phyloP scores from a whole-genome alignment of 2,113 vertebrate genomes.

The Crotophaga sulcirostris region DNA sequence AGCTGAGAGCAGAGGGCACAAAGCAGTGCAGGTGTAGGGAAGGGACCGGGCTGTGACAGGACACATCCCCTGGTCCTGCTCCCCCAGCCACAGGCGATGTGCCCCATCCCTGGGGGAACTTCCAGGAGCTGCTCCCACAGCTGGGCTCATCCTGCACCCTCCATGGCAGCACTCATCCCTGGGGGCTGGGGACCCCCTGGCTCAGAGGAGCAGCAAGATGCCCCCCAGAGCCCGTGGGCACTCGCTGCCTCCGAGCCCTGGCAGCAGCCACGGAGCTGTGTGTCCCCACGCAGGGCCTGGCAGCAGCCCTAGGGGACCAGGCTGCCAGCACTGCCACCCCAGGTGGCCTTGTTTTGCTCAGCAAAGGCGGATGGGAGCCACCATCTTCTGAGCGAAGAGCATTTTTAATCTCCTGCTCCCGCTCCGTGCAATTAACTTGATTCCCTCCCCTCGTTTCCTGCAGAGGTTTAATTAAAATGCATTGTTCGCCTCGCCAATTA shows the following conservation, averaged over 20 bases:
- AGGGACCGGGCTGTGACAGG: neutral
- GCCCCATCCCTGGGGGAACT: neutral
- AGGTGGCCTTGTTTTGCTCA: conserved; percentile 49
- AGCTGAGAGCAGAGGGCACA: neutral
- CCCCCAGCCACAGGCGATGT: neutral
- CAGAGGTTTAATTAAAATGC: conserved; percentile 65
- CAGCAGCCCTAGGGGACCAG: neutral
- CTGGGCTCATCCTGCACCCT: neutral
- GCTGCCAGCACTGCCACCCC: neutral
- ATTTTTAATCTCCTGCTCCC: conserved; percentile 55
- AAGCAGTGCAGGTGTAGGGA: neutral
- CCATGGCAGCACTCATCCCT: neutral
- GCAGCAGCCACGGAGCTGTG: neutral
- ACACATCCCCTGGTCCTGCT: neutral
- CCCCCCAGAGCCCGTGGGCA: neutral
- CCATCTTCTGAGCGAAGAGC: conserved; percentile 39
- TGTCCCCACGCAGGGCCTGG: neutral
- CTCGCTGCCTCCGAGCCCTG: neutral
- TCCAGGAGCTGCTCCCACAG: neutral
- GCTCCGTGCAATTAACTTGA: conserved; percentile 64
- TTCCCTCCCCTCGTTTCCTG: conserved; percentile 61
- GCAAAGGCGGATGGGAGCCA: conserved; percentile 34
- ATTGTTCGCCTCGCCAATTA: conserved; percentile 62
- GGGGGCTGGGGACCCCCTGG: rapidly evolving
- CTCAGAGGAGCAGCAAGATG: rapidly evolving